phyloP scores from a whole-genome alignment of 2,888 invertebrate species.

The Pterobdella sp. region DNA sequence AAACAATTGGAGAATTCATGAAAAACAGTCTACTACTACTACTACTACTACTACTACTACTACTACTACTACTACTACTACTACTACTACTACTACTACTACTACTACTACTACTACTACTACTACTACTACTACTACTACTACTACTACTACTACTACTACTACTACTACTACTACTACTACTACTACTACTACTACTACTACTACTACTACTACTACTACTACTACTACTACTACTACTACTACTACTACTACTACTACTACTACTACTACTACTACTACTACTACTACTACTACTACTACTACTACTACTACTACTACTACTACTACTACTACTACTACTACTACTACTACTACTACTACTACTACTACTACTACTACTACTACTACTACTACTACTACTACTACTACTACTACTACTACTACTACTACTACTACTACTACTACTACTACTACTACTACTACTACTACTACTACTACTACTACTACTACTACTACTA shows the following conservation, averaged over 20 bases:
- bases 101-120: constrained; percentile 8
- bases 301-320: not conserved
- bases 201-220: constrained; percentile 18
- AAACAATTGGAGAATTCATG: no score
- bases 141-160: constrained; percentile 17
- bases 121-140: constrained; percentile 8
- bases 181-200: constrained; percentile 7
- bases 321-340: not conserved
- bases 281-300: not conserved
- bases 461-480: constrained; percentile 14
- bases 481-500: constrained; percentile 13
- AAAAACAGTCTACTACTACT: constrained; percentile 4
- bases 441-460: constrained; percentile 21
- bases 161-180: constrained; percentile 12
- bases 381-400: not conserved
- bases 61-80: constrained; percentile 8
- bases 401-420: constrained; percentile 5
- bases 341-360: not conserved
- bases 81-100: constrained; percentile 8
- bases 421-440: constrained; percentile 19
- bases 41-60: constrained; percentile 8
- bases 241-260: constrained; percentile 1
- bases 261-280: constrained; percentile 5
- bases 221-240: constrained; percentile 16
- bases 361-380: not conserved